Percentiles rank a stretch among this genome's conserved stretches.
phyloP scores from a whole-genome alignment of 1,140 invertebrate species.

The Drosophila athabasca region DNA sequence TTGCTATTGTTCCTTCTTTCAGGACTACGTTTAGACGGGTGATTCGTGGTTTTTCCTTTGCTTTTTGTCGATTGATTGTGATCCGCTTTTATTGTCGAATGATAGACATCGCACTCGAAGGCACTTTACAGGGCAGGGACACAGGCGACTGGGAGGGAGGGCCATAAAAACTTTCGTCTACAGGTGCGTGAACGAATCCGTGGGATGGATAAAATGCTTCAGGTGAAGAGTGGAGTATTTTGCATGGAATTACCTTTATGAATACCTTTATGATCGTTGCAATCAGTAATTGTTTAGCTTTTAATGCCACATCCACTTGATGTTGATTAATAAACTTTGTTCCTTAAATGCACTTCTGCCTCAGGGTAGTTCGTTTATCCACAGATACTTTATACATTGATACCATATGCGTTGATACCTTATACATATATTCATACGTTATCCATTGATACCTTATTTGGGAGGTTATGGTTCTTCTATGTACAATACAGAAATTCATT shows the following conservation, averaged over 20 bases:
- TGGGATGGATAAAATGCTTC: too few relatives aligned
- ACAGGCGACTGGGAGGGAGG: conserved; percentile 7
- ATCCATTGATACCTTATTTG: too few relatives aligned
- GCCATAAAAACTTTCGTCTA: conserved; percentile 38
- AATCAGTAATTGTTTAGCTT: neutral
- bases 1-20: conserved; percentile 13
- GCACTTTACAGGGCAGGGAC: too few relatives aligned
- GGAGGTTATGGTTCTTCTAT: too few relatives aligned
- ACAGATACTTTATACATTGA: too few relatives aligned
- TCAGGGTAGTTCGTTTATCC: too few relatives aligned
- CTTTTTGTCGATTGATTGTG: conserved; percentile 65
- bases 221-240: conserved; percentile 3
- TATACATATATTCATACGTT: too few relatives aligned
- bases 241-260: conserved; percentile 24
- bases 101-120: conserved; percentile 31
- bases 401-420: too few relatives aligned
- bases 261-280: neutral
- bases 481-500: too few relatives aligned
- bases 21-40: neutral
- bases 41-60: neutral
- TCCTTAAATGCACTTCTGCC: too few relatives aligned
- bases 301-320: too few relatives aligned
- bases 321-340: too few relatives aligned
- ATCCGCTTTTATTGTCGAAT: conserved; percentile 61
- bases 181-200: conserved; percentile 27